phyloP scores from a whole-genome alignment of 2,888 invertebrate genomes.

The Brachyptera risi region DNA sequence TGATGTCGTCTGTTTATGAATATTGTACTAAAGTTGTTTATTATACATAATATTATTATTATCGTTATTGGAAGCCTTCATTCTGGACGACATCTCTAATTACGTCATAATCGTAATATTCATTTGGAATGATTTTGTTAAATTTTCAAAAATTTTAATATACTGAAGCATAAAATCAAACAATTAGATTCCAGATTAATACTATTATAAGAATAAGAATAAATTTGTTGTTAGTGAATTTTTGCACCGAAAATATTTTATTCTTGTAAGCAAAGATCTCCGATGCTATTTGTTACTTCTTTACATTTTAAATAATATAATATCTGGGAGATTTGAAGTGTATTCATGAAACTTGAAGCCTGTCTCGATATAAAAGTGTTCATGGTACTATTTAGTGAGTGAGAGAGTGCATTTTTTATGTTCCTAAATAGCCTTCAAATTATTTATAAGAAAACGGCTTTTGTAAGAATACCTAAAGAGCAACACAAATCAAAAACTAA shows the following conservation, averaged over 20 bases:
- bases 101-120: not conserved
- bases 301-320: not conserved
- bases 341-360: not conserved
- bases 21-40: constrained; percentile 16
- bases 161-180: constrained; percentile 21
- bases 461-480: not conserved
- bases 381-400: not conserved
- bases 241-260: constrained; percentile 19
- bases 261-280: constrained; percentile 15
- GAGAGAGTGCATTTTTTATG: constrained; percentile 4
- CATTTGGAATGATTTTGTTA: constrained; percentile 18
- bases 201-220: constrained; percentile 8
- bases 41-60: constrained; percentile 16
- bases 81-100: constrained; percentile 4
- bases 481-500: constrained; percentile 20
- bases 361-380: not conserved
- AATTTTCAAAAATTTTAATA: constrained; percentile 13
- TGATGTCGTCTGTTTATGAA: not conserved
- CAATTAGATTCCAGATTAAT: constrained; percentile 10
- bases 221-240: constrained; percentile 18
- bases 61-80: not conserved
- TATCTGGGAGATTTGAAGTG: not conserved
- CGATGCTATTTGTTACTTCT: constrained; percentile 11
- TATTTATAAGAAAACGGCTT: not conserved
- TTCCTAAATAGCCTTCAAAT: constrained; percentile 17